Evolutionary conservation across 1,140 invertebrate genomes (phyloP).

Genomic region (Metaphire vulgaris): DNA sequence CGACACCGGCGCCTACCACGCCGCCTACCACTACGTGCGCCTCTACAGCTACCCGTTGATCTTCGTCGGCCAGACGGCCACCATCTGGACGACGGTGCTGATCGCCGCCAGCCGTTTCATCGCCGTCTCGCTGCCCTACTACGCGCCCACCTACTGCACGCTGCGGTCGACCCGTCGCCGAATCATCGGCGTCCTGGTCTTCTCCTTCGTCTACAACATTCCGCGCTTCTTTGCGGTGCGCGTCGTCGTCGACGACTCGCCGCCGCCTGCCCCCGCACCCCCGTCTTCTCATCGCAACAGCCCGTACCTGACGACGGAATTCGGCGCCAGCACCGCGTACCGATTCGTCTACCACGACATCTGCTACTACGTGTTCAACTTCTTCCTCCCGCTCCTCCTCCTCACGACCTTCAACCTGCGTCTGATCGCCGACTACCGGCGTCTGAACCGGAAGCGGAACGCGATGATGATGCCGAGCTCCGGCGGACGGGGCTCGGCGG

Average conservation of each 20-base stretch:
- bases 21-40: constrained; percentile 5
- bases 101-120: constrained; percentile 25
- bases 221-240: constrained; percentile 26
- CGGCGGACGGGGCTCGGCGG: neutral
- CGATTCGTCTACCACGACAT: constrained; percentile 16
- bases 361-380: constrained; percentile 23
- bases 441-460: constrained; percentile 4
- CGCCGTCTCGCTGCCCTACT: constrained; percentile 25
- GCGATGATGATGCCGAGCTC: constrained; percentile 5
- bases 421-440: constrained; percentile 22
- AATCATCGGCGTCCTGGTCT: constrained; percentile 7
- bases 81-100: constrained; percentile 30
- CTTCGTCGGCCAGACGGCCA: constrained; percentile 27
- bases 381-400: constrained; percentile 26
- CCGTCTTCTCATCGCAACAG: too few species aligned
- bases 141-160: constrained; percentile 15
- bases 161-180: constrained; percentile 3
- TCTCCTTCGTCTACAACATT: constrained; percentile 28
- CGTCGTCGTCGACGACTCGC: neutral
- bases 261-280: too few species aligned
- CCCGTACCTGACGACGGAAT: constrained; percentile 12
- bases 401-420: constrained; percentile 19
- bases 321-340: constrained; percentile 17
- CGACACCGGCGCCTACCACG: neutral
- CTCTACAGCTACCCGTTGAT: constrained; percentile 25